A percentile compares a stretch with the other conserved stretches of the same genome.
These are phyloP conservation scores for Heliconius sara DNA, from an alignment of 2,888 invertebrate species.

Conservation along the genomic window DNA sequence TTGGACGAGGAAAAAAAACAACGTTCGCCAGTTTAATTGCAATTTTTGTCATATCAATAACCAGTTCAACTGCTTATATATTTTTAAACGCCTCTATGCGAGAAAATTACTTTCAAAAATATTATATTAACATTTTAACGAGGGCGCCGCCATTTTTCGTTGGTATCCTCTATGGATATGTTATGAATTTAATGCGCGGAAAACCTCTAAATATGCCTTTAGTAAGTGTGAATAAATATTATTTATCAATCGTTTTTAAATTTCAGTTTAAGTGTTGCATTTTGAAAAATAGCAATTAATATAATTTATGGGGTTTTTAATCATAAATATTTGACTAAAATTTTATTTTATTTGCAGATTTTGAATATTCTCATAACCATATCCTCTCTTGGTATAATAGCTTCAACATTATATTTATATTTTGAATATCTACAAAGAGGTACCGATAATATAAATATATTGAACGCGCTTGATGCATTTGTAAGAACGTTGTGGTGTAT, in stretches of 20 bases:
- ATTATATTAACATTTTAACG: conserved; percentile 64
- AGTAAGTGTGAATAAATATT: conserved; percentile 45
- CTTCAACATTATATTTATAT: background rate
- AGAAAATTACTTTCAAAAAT: conserved; percentile 45
- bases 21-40: conserved; percentile 48
- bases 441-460: conserved; percentile 49
- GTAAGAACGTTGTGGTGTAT: conserved; percentile 63
- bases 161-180: conserved; percentile 60
- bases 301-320: background rate
- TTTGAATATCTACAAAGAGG: conserved; percentile 33
- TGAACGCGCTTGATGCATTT: conserved; percentile 55
- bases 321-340: background rate
- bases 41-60: conserved; percentile 42
- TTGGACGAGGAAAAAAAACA: conserved; percentile 43
- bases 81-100: conserved; percentile 20
- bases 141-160: conserved; percentile 62
- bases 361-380: background rate
- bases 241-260: background rate
- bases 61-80: conserved; percentile 51
- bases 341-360: conserved; percentile 3
- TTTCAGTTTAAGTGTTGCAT: background rate
- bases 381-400: background rate
- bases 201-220: conserved; percentile 49
- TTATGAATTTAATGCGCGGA: conserved; percentile 66
- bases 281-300: background rate